Conservation (phyloP, 2,113 vertebrate genomes). For the Zosterops lateralis region DNA sequence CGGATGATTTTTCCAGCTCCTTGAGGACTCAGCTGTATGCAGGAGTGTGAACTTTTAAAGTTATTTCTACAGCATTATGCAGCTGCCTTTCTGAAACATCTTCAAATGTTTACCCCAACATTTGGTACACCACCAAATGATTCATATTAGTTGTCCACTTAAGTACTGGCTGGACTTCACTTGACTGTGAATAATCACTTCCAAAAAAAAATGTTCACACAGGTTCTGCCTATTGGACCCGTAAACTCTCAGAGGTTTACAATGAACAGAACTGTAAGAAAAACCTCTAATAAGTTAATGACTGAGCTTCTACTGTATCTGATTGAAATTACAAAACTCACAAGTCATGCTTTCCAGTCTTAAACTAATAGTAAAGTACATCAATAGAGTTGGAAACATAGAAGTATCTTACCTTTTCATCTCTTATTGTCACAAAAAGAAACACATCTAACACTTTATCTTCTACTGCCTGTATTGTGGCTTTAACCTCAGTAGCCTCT, state of each 20-base stretch:
- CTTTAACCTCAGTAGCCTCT: constrained; percentile 81
- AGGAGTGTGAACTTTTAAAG: not conserved
- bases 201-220: not conserved
- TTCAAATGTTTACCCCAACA: not conserved
- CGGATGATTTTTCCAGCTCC: not conserved
- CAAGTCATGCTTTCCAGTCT: not conserved
- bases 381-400: not conserved
- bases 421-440: constrained; percentile 82
- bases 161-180: not conserved
- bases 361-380: not conserved
- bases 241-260: not conserved
- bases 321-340: not conserved
- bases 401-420: constrained; percentile 79
- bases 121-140: not conserved
- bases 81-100: not conserved
- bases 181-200: not conserved
- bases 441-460: constrained; percentile 76
- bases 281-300: not conserved
- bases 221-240: not conserved
- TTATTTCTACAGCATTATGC: not conserved
- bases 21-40: not conserved
- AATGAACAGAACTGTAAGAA: not conserved
- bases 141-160: rapidly evolving
- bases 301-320: not conserved
- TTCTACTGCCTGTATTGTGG: constrained; percentile 74